Conservation (phyloP, 2,888 invertebrate species). For the Tenthredo distinguenda region DNA sequence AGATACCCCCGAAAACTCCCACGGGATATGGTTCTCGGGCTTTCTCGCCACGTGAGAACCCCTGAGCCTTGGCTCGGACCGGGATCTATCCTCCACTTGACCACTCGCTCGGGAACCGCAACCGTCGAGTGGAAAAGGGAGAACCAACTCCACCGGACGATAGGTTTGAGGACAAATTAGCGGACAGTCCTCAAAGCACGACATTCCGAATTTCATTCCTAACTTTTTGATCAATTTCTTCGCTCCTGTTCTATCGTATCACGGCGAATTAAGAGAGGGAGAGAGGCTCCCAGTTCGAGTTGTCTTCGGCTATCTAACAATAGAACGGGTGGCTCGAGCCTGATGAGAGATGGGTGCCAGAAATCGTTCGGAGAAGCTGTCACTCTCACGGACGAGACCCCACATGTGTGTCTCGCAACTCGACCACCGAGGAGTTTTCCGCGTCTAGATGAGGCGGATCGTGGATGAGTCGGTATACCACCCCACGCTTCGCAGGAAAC, state of each 20-base stretch:
- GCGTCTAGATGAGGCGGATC: neutral
- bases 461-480: neutral
- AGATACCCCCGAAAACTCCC: slow-evolving; percentile 12
- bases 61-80: neutral
- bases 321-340: slow-evolving; percentile 63
- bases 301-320: slow-evolving; percentile 3
- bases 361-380: slow-evolving; percentile 67
- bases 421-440: slow-evolving; percentile 24
- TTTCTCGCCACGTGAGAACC: slow-evolving; percentile 11
- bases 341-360: slow-evolving; percentile 63
- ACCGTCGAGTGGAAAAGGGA: neutral
- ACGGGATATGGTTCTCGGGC: neutral
- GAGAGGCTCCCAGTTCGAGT: neutral
- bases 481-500: neutral
- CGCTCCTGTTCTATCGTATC: neutral
- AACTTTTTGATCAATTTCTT: neutral
- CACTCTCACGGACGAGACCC: slow-evolving; percentile 47
- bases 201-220: neutral
- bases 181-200: neutral
- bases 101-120: slow-evolving; percentile 10
- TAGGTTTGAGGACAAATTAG: neutral
- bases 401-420: slow-evolving; percentile 46
- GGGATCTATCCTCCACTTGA: neutral
- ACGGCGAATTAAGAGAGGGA: neutral
- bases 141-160: neutral